Evolutionary conservation across 2,797 vertebrate genomes (phyloP).

Genomic region (Paramormyrops hopkinsi): DNA sequence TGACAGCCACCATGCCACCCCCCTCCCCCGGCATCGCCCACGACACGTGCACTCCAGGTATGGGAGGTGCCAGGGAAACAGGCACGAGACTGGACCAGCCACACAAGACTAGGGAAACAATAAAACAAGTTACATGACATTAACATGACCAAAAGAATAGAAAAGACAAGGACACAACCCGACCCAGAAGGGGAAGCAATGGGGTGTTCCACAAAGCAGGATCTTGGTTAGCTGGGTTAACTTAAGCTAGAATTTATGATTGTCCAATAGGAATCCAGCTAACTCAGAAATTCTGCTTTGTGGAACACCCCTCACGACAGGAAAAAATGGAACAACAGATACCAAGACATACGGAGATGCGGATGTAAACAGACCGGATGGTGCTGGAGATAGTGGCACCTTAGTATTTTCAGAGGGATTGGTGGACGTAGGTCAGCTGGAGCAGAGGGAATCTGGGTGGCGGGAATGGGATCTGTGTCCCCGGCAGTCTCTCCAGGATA

Average conservation of each 20-base stretch:
- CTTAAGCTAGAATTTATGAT: neutral
- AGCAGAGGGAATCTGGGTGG: too few relatives aligned
- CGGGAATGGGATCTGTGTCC: too few relatives aligned
- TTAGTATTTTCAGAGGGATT: too few relatives aligned
- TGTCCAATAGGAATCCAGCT: neutral
- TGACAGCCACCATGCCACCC: neutral
- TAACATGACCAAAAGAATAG: neutral
- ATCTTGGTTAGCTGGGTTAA: neutral
- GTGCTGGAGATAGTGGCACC: too few relatives aligned
- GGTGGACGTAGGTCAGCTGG: too few relatives aligned
- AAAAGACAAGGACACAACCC: neutral
- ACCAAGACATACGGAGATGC: too few relatives aligned
- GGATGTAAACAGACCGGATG: too few relatives aligned
- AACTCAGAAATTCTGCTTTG: too few relatives aligned
- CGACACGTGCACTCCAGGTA: neutral
- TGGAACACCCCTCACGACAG: too few relatives aligned
- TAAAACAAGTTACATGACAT: neutral
- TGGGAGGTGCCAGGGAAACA: neutral
- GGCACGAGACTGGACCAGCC: neutral
- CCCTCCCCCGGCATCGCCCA: neutral
- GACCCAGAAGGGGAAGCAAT: neutral
- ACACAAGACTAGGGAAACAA: neutral
- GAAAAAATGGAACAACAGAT: too few relatives aligned
- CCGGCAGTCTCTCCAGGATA: too few relatives aligned
- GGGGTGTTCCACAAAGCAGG: neutral